Evolutionary conservation across 1,140 invertebrate species (phyloP).

Genomic region (Aphelinus atriplicis): DNA sequence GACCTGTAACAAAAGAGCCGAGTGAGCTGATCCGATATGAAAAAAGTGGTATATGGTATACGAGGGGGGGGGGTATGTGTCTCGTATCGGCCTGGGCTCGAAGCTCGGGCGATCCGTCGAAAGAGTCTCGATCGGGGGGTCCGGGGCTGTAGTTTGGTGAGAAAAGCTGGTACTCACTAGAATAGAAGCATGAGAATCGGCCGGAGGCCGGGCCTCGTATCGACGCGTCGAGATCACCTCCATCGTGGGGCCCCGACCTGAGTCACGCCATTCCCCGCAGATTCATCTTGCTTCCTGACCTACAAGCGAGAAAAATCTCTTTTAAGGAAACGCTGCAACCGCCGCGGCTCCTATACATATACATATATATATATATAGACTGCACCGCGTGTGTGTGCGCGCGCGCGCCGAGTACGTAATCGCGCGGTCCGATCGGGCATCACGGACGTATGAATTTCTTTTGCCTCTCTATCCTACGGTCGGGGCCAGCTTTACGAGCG

Average conservation of each 20-base stretch:
- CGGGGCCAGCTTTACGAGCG: too few species aligned
- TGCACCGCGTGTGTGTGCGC: too few species aligned
- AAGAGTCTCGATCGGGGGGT: too few species aligned
- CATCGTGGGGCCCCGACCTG: constrained; percentile 46
- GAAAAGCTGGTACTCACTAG: constrained; percentile 48
- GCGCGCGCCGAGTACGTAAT: too few species aligned
- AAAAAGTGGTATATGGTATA: background rate
- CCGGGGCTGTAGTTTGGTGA: too few species aligned
- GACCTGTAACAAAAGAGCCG: constrained; percentile 52
- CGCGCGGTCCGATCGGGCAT: too few species aligned
- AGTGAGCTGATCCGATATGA: too few species aligned
- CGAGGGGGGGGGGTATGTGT: background rate
- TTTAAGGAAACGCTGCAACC: background rate
- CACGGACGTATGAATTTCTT: too few species aligned
- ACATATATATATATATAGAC: too few species aligned
- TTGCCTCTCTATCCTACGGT: too few species aligned
- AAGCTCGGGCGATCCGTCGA: too few species aligned
- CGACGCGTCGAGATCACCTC: constrained; percentile 62
- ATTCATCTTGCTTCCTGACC: constrained; percentile 36
- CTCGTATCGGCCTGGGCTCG: background rate
- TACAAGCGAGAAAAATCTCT: constrained; percentile 26
- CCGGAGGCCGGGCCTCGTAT: constrained; percentile 59
- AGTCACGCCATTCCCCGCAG: constrained; percentile 32
- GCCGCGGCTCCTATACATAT: background rate
- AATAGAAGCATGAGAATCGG: constrained; percentile 51